Evolutionary conservation across 2,797 vertebrate genomes (phyloP).

Genomic region (Sebastes oblongus): DNA sequence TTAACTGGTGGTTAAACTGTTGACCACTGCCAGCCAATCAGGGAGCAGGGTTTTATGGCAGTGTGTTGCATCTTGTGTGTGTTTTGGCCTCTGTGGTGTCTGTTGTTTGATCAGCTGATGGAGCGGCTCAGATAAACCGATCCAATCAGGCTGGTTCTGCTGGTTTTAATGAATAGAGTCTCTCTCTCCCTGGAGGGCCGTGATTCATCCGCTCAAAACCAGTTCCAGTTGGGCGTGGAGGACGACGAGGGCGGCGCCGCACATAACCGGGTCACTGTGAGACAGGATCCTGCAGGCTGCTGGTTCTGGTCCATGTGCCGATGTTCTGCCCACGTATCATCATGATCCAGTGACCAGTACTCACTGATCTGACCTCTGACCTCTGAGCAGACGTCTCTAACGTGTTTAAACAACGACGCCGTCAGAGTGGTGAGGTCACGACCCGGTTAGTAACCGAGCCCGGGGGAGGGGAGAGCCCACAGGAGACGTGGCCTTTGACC

Average conservation of each 20-base stretch:
- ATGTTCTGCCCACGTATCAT: too few species aligned
- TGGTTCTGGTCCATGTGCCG: too few species aligned
- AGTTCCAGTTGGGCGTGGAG: slow-evolving; percentile 56
- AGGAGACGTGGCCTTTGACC: background rate
- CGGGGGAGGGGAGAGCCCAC: background rate
- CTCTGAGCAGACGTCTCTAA: too few species aligned
- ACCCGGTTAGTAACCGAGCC: background rate
- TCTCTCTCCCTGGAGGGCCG: slow-evolving; percentile 22
- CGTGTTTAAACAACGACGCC: too few species aligned
- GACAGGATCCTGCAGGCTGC: background rate
- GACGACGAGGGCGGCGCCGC: background rate
- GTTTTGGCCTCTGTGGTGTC: too few species aligned
- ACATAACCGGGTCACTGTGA: background rate
- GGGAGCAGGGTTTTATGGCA: too few species aligned
- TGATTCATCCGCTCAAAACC: slow-evolving; percentile 59
- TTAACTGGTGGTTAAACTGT: background rate
- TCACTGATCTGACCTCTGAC: background rate
- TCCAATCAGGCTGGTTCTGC: slow-evolving; percentile 42
- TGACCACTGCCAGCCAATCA: background rate
- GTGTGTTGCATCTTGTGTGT: too few species aligned
- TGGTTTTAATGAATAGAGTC: slow-evolving; percentile 39
- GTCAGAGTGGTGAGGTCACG: background rate
- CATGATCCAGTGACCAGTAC: background rate
- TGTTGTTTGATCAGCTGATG: too few species aligned
- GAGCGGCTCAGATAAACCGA: background rate